phyloP scores from a whole-genome alignment of 1,140 invertebrate genomes.

The Drosophila guanche region DNA sequence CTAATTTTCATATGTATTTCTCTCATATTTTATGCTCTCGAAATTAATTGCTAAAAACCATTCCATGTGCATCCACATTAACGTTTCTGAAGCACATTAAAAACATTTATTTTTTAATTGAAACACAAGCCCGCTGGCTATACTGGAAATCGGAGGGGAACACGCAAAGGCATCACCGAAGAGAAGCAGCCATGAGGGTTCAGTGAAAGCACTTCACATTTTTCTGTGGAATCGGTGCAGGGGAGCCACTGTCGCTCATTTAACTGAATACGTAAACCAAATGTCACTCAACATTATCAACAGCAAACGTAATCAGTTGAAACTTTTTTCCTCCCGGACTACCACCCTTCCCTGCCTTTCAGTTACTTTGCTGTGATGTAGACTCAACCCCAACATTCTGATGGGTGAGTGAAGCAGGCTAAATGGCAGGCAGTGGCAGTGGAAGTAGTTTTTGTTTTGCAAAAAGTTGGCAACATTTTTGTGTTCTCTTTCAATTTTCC shows the following conservation, averaged over 20 bases:
- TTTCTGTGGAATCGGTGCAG: background rate
- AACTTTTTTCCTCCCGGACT: slow-evolving; percentile 51
- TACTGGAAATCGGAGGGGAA: slow-evolving; percentile 1
- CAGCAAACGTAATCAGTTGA: slow-evolving; percentile 78
- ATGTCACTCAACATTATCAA: slow-evolving; percentile 79
- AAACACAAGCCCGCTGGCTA: slow-evolving; percentile 71
- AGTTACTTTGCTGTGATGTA: slow-evolving; percentile 23
- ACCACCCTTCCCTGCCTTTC: background rate
- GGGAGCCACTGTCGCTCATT: slow-evolving; percentile 57
- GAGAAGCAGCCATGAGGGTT: no score
- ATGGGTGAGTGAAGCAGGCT: no score
- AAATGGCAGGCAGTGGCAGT: slow-evolving; percentile 6
- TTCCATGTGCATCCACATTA: slow-evolving; percentile 16
- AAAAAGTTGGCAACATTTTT: slow-evolving; percentile 74
- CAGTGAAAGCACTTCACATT: no score
- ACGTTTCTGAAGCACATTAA: slow-evolving; percentile 48
- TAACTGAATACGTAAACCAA: slow-evolving; percentile 79
- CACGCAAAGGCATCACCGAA: no score
- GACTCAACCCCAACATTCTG: slow-evolving; percentile 23
- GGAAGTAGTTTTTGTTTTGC: slow-evolving; percentile 3
- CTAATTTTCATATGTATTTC: background rate
- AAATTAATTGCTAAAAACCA: slow-evolving; percentile 56
- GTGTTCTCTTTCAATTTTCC: slow-evolving; percentile 74
- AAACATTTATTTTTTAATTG: slow-evolving; percentile 72
- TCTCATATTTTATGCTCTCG: slow-evolving; percentile 5